Base-by-base conservation (phyloP, 2,888 invertebrate genomes). In the Eristalis pertinax region DNA sequence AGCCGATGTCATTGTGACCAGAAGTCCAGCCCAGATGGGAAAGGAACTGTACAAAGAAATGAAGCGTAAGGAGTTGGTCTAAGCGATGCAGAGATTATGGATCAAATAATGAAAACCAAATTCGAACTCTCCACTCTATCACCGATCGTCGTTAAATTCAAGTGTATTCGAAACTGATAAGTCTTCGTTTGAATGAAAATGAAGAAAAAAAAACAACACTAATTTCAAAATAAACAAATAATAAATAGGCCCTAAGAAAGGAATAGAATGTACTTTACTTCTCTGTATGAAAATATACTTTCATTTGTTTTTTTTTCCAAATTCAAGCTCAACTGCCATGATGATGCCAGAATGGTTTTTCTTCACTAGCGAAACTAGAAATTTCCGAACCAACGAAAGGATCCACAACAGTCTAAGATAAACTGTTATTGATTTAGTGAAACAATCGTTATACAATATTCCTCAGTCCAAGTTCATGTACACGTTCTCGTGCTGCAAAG, bases 21-120 rank as follows among this genome's bases (percentile, higher is more conserved):
- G 96, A 93, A 99, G 98, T 90, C 99, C 99, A 15, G 99, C 99
- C 89, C 92, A 98, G 94, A 98, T 99, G 97, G 99, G 99, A 70
- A 95, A 95, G 78, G 97, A 97, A 93, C 95, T 99, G 90, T 93
- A 96, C 89, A 97, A 97, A 94, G 97, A 97, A 94, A 98, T 98
- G 98, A 96, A 96, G 92, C 95, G 96, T 93, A 94, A 96, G 93
- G 96, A 95, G 90, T 93, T 95, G 90, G 93, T 94, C 90, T 95
- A 94, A 94, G 26, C 2, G 50, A 8, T 2, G 19, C 50, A 19
- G 4, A 50, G 15, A 19, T 50, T 65, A 32, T 32, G 58, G 64
- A 73, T 26, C 5, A 26, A 43, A n/a, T n/a, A 63, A 63, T 68
- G 22, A 64, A 29, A 67, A 56, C 58, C 26, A 60, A 26, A 67